Conservation (phyloP, 2,888 invertebrate species). For the Crossocerus cetratus region DNA sequence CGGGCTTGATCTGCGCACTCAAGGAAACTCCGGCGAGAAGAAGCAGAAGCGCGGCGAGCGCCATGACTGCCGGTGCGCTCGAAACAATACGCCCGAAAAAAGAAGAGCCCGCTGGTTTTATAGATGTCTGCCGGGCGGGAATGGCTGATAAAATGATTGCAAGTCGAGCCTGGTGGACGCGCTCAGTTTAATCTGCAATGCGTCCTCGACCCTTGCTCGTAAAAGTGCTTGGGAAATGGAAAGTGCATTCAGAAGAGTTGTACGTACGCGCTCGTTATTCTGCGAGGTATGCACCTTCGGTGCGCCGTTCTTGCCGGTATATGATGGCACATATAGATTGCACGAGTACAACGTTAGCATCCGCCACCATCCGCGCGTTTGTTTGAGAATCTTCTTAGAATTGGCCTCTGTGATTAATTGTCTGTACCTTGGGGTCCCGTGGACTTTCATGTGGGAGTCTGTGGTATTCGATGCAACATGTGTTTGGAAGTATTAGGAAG, state of each 20-base stretch:
- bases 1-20: neutral
- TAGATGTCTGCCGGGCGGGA: constrained; percentile 22
- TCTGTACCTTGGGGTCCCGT: too few species aligned
- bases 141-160: constrained; percentile 28
- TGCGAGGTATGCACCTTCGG: constrained; percentile 7
- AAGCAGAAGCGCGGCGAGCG: neutral
- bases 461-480: too few species aligned
- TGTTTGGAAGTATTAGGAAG: too few species aligned
- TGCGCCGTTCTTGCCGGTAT: constrained; percentile 8
- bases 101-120: constrained; percentile 34
- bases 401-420: too few species aligned
- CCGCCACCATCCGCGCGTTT: too few species aligned
- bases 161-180: too few species aligned
- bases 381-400: too few species aligned
- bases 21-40: neutral
- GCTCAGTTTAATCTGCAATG: constrained; percentile 21
- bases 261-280: too few species aligned
- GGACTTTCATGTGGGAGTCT: too few species aligned
- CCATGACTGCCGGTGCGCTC: neutral
- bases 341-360: too few species aligned
- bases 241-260: constrained; percentile 16
- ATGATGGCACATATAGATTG: constrained; percentile 2
- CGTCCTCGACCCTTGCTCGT: constrained; percentile 30
- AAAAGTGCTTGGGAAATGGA: constrained; percentile 29
- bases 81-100: neutral